These are phyloP conservation scores for Cheilosia grossa DNA, from an alignment of 2,888 invertebrate genomes.

Conservation along the genomic window DNA sequence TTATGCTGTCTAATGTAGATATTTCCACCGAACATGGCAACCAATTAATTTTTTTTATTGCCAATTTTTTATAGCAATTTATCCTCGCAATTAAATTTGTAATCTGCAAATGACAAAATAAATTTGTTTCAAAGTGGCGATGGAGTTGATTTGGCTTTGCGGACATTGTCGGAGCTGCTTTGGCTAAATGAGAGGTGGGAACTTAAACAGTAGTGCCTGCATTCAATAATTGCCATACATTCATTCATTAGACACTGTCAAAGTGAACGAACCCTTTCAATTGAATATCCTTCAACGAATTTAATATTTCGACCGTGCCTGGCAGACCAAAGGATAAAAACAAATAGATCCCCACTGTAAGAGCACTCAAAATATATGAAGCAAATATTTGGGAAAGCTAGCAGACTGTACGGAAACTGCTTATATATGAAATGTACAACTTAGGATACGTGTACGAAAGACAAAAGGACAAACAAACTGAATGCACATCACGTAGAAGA, in stretches of 20 bases:
- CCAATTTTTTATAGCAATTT: conserved; percentile 41
- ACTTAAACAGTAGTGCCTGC: too few relatives aligned
- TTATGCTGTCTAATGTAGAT: conserved; percentile 60
- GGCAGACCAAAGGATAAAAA: conserved; percentile 33
- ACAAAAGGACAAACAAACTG: conserved; percentile 52
- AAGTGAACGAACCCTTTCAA: too few relatives aligned
- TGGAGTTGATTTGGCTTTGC: neutral
- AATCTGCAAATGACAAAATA: conserved; percentile 59
- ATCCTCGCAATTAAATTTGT: conserved; percentile 62
- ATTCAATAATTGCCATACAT: too few relatives aligned
- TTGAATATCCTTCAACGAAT: neutral
- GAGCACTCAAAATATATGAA: conserved; percentile 53
- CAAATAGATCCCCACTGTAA: conserved; percentile 23
- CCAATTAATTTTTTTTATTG: conserved; percentile 41
- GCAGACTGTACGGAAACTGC: conserved; percentile 53
- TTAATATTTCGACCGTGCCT: conserved; percentile 33
- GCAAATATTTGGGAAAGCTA: conserved; percentile 58
- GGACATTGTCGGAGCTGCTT: neutral
- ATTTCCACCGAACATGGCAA: conserved; percentile 64
- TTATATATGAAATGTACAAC: conserved; percentile 10
- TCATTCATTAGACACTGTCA: too few relatives aligned
- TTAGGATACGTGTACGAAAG: conserved; percentile 27
- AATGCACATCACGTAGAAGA: conserved; percentile 59
- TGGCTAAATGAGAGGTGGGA: too few relatives aligned
- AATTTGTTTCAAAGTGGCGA: conserved; percentile 32